These are phyloP conservation scores for Pteropus alecto DNA, from an alignment of 2,113 vertebrate genomes.

Conservation along the genomic window DNA sequence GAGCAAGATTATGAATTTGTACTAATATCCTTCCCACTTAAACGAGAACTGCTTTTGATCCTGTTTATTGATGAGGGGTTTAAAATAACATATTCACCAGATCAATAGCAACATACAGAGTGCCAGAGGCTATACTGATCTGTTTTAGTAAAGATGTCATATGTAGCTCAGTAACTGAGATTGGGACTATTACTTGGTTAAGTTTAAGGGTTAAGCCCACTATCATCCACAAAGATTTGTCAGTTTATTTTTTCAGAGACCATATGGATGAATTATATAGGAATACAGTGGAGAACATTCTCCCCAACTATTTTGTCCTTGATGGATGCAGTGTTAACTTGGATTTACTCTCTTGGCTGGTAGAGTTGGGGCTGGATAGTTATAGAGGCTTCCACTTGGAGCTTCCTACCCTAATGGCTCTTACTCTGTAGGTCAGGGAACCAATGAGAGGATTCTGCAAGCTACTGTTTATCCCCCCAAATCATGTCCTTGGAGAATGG, in stretches of 20 bases:
- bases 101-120: conserved; percentile 54
- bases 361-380: background rate
- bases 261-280: background rate
- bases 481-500: background rate
- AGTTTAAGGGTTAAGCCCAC: background rate
- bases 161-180: background rate
- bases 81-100: conserved; percentile 47
- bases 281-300: background rate
- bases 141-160: conserved; percentile 39
- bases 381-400: background rate
- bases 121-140: conserved; percentile 54
- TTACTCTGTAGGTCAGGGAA: background rate
- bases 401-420: background rate
- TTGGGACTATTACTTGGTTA: background rate
- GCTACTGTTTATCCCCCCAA: background rate
- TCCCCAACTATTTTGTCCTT: background rate
- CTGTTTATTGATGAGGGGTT: conserved; percentile 58
- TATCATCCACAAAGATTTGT: background rate
- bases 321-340: background rate
- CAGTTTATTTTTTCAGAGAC: background rate
- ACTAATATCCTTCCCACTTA: conserved; percentile 45
- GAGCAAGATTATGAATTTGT: conserved; percentile 35
- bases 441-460: background rate
- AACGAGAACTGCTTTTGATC: conserved; percentile 59
- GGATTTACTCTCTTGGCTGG: background rate